Base-by-base conservation (phyloP, 1,140 invertebrate species). In the Drosophila malerkotliana region DNA sequence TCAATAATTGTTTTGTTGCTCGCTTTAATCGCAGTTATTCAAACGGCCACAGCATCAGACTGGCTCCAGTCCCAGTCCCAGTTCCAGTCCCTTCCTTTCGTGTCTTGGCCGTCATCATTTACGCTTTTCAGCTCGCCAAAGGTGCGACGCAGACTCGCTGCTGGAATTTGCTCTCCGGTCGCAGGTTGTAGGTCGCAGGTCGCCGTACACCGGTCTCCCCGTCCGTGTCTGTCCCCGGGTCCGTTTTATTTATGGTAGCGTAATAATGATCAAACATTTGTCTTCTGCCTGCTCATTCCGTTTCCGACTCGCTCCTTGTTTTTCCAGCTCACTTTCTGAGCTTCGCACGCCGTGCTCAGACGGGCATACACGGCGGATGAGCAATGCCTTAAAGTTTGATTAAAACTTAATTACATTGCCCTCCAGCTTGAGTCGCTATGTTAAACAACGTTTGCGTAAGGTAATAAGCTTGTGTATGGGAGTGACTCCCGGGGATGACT, bases 191-290 rank as follows among this genome's bases (percentile, higher is more conserved):
- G 39, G 41, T 18, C 34, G 10, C 39, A 12, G 39, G 54, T n/a
- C 44, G 44, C 14, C 47, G 30, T 32, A 14, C 30, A 21, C 18
- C 24, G 21, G 49, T 63, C 37, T 58, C 48, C 6, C 30, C 54
- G 59, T 54, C 57, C n/a, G 51, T 77, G 56, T 41, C 56, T 75
- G 81, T 85, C 81, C 61, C 68, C 44, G 56, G 59, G 81, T 87
- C 82, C 64, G 66, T 48, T 63, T 88, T 83, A 88, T 88, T 88
- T 88, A 88, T 88, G 76, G 76, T 74, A 77, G 55, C 69, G 72
- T 88, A 88, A 88, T 88, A 88, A 88, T 88, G 83, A 88, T 88
- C 83, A 73, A 74, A 75, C 83, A 88, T 88, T 88, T 88, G 80
- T 88, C 83, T 88, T 88, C 57, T 56, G 49, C 41, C 61, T 45